Evolutionary conservation across 1,140 invertebrate species (phyloP).

Genomic region (honey bee (Apis mellifera)): DNA sequence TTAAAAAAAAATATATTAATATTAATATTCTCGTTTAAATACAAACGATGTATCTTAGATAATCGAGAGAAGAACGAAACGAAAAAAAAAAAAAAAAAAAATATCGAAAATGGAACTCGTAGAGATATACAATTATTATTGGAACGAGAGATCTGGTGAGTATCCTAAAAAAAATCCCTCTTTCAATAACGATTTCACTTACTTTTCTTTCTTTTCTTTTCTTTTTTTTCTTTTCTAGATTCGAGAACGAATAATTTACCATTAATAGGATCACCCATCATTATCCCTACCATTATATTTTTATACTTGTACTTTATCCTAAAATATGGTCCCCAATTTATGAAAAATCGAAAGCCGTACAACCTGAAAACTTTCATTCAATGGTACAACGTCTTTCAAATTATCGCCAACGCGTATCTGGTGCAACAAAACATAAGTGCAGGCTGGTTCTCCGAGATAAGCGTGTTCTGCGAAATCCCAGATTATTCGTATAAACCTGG

Average conservation of each 20-base stretch:
- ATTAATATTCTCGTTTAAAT: no score
- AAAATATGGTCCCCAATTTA: conserved; percentile 81
- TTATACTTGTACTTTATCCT: conserved; percentile 81
- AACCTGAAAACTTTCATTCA: conserved; percentile 82
- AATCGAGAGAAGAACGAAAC: neutral
- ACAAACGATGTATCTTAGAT: neutral
- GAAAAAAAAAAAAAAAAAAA: neutral
- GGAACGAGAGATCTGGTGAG: conserved; percentile 21
- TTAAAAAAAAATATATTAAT: no score
- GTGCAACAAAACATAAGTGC: conserved; percentile 71
- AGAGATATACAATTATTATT: conserved; percentile 18
- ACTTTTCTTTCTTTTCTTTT: neutral
- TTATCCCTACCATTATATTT: conserved; percentile 21
- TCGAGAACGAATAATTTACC: conserved; percentile 20
- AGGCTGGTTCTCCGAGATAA: conserved; percentile 59
- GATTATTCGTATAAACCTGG: conserved; percentile 18
- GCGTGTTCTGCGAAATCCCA: conserved; percentile 65
- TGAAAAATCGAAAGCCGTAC: conserved; percentile 84
- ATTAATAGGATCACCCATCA: conserved; percentile 27
- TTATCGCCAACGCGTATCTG: conserved; percentile 79
- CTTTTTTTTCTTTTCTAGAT: conserved; percentile 32
- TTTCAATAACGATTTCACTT: neutral
- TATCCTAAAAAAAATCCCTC: neutral
- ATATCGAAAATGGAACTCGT: neutral
- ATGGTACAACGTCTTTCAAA: conserved; percentile 84